Percentiles rank a stretch among this genome's conserved stretches.
phyloP scores from a whole-genome alignment of 2,113 vertebrate species.

The Gobio gobio region DNA sequence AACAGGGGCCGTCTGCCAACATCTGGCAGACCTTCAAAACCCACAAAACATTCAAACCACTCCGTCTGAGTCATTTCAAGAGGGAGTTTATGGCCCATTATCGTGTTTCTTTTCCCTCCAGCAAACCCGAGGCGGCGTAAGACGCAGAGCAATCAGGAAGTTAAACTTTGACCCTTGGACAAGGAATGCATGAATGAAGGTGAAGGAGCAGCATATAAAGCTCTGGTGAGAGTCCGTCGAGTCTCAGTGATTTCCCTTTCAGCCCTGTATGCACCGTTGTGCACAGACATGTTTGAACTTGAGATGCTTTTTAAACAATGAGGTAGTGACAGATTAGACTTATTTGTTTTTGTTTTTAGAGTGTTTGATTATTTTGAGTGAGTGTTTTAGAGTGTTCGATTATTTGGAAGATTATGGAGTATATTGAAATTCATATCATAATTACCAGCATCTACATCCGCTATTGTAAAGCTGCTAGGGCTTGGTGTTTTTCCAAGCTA shows the following conservation, averaged over 20 bases:
- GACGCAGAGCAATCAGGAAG: slow-evolving; percentile 9
- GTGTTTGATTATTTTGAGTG: not conserved
- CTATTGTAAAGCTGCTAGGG: not conserved
- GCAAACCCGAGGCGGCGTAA: not conserved
- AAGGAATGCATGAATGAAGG: slow-evolving; percentile 39
- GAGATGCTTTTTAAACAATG: slow-evolving; percentile 6
- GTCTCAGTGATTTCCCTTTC: slow-evolving; percentile 31
- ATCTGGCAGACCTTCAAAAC: not conserved
- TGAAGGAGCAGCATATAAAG: slow-evolving; percentile 18
- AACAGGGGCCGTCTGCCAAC: not conserved
- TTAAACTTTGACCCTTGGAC: slow-evolving; percentile 51
- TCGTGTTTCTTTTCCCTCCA: not conserved
- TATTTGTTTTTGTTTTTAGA: not conserved
- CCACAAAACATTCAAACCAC: not conserved
- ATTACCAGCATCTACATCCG: not conserved
- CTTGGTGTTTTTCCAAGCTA: not conserved
- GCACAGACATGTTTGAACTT: not conserved
- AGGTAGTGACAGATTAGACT: not conserved
- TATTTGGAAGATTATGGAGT: not conserved
- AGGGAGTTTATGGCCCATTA: slow-evolving; percentile 6
- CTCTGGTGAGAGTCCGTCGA: slow-evolving; percentile 5
- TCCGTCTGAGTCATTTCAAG: not conserved
- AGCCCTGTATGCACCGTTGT: not conserved
- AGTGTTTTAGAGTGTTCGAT: not conserved
- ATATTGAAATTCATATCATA: not conserved